These are phyloP conservation scores for Orientallactaga bullata DNA, from an alignment of 2,113 vertebrate genomes.

Conservation along the genomic window DNA sequence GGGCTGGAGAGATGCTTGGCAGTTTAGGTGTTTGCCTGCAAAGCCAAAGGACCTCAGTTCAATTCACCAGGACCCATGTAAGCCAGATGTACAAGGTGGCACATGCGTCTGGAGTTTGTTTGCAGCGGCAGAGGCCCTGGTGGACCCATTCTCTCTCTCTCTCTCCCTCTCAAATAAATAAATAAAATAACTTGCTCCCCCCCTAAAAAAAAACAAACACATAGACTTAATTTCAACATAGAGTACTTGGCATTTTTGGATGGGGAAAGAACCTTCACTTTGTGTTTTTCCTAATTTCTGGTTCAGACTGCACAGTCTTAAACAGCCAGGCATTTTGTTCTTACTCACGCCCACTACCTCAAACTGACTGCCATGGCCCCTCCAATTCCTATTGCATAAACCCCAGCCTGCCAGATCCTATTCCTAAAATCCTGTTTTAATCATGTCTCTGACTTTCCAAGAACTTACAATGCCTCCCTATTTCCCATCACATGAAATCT, in stretches of 20 bases:
- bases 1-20: too few species aligned
- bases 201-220: background rate
- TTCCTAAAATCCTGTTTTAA: background rate
- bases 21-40: too few species aligned
- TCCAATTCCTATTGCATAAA: background rate
- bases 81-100: too few species aligned
- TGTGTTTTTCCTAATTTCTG: slow-evolving; percentile 34
- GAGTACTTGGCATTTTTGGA: background rate
- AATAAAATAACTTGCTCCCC: too few species aligned
- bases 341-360: background rate
- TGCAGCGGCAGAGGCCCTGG: too few species aligned
- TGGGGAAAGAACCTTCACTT: background rate
- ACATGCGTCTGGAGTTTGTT: too few species aligned
- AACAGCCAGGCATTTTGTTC: background rate
- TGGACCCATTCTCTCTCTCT: too few species aligned
- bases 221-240: slow-evolving; percentile 20
- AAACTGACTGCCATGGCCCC: background rate
- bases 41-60: too few species aligned
- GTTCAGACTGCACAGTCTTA: background rate
- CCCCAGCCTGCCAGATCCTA: background rate
- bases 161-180: too few species aligned
- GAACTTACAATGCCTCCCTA: background rate
- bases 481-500: background rate
- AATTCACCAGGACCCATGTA: too few species aligned
- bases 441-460: background rate